Evolutionary conservation across 2,113 vertebrate genomes (phyloP).

Genomic region (Amblyopsis rosae): DNA sequence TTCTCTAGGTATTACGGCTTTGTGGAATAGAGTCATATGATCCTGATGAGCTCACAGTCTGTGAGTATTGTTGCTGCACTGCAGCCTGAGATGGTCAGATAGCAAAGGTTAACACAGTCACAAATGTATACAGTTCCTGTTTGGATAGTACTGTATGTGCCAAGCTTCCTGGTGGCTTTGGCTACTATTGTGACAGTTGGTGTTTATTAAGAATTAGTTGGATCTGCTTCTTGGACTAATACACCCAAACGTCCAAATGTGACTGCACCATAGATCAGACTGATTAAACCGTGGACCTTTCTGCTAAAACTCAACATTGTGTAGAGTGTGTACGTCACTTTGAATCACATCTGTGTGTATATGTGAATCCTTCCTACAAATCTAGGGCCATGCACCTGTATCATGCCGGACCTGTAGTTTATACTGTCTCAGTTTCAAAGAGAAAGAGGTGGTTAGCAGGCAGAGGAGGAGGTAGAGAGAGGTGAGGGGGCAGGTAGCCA

Average conservation of each 20-base stretch:
- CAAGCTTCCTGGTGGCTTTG: conserved; percentile 28
- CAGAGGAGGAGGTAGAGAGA: conserved; percentile 5
- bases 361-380: no score
- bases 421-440: conserved; percentile 7
- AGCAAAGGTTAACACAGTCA: conserved; percentile 52
- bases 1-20: conserved; percentile 38
- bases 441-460: conserved; percentile 9
- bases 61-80: neutral
- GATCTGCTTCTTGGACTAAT: neutral
- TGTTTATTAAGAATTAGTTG: conserved; percentile 37
- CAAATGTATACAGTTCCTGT: conserved; percentile 54
- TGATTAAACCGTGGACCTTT: neutral
- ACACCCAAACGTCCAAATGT: neutral
- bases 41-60: conserved; percentile 59
- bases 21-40: conserved; percentile 51
- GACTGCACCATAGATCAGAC: neutral
- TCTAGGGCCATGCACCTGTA: no score
- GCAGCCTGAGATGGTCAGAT: conserved; percentile 42
- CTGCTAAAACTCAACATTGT: no score
- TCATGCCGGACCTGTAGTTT: neutral
- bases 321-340: neutral
- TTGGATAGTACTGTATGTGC: conserved; percentile 39
- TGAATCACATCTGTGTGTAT: neutral
- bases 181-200: conserved; percentile 72
- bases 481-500: conserved; percentile 24